These are phyloP conservation scores for Acrobasis repandana DNA, from an alignment of 2,888 invertebrate species.

Conservation along the genomic window DNA sequence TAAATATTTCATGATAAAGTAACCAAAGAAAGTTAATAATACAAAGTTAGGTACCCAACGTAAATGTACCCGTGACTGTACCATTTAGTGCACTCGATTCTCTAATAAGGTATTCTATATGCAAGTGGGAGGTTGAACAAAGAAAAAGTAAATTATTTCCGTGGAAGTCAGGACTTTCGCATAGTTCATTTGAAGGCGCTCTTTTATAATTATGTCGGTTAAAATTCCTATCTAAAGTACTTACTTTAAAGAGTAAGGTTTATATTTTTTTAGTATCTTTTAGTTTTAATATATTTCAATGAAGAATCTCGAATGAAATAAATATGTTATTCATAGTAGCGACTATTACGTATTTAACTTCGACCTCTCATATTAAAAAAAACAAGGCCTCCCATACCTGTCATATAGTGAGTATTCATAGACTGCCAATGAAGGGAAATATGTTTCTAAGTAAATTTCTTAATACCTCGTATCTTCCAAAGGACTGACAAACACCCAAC, in stretches of 20 bases:
- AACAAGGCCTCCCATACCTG: too few species aligned
- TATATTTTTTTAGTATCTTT: background rate
- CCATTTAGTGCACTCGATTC: conserved; percentile 9
- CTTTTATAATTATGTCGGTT: conserved; percentile 14
- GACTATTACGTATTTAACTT: too few species aligned
- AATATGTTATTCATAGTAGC: too few species aligned
- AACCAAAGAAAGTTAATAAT: background rate
- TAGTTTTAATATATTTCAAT: background rate
- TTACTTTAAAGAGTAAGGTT: background rate
- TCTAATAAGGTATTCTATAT: conserved; percentile 18
- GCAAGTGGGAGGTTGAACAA: conserved; percentile 14
- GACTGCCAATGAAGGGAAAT: too few species aligned
- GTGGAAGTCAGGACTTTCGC: conserved; percentile 11
- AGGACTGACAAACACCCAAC: too few species aligned
- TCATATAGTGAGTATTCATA: too few species aligned
- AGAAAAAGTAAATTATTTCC: conserved; percentile 18
- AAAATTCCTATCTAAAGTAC: background rate
- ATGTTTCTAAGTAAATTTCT: too few species aligned
- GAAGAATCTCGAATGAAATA: too few species aligned
- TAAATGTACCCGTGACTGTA: background rate
- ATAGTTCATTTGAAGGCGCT: conserved; percentile 16
- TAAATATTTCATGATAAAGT: too few species aligned
- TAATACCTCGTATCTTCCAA: too few species aligned
- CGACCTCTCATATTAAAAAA: too few species aligned
- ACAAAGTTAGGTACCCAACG: background rate